Percentiles rank a stretch among this genome's conserved stretches.
These are phyloP conservation scores for Myotis findleyi DNA, from an alignment of 2,797 vertebrate species.

Conservation along the genomic window DNA sequence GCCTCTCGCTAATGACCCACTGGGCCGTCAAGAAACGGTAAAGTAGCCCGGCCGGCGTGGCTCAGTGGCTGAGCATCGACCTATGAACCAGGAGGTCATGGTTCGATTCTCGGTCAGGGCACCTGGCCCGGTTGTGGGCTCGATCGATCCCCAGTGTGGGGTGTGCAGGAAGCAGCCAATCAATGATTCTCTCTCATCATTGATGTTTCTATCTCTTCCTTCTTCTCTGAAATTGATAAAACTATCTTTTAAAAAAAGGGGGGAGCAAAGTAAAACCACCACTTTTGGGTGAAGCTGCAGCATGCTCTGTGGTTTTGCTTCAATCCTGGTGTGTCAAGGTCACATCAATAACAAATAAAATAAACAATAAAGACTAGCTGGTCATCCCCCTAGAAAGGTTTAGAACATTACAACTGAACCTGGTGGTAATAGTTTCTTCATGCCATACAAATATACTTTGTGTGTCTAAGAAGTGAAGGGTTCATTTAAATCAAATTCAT, in stretches of 20 bases:
- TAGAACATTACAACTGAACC: not conserved
- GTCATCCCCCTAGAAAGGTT: not conserved
- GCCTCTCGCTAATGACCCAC: constrained; percentile 83
- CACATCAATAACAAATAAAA: no score
- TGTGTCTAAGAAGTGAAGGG: not conserved
- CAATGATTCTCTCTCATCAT: no score
- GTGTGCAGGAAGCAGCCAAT: no score
- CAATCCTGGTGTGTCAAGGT: constrained; percentile 86
- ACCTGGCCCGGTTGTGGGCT: no score
- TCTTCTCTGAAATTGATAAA: no score
- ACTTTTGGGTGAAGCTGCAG: constrained; percentile 90
- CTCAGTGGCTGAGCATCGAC: no score
- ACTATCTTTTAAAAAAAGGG: no score
- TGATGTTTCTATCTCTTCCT: no score
- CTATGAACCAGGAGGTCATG: not conserved
- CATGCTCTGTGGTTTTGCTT: constrained; percentile 84
- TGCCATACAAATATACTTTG: not conserved
- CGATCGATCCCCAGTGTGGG: no score
- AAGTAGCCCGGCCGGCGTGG: no score
- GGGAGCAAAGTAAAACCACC: constrained; percentile 64
- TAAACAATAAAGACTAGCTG: not conserved
- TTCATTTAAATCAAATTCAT: not conserved
- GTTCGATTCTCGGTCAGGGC: no score
- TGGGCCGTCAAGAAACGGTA: constrained; percentile 85
- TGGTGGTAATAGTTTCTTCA: not conserved